Evolutionary conservation across 2,797 vertebrate species (phyloP), one percentile per base, ranked within the genome.

Genomic region (Mormyrops boulengeri): DNA sequence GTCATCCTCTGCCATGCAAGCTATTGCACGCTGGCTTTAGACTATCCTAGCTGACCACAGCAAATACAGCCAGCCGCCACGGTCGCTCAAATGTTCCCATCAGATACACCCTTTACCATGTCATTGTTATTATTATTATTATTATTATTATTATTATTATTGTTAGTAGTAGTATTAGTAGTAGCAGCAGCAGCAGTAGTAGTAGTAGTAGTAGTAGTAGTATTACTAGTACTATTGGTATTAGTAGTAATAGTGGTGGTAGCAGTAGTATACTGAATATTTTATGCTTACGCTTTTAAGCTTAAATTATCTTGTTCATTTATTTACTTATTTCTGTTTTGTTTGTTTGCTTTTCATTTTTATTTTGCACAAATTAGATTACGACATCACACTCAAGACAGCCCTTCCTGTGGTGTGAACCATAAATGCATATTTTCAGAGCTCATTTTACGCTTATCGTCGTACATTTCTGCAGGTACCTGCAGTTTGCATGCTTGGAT

Each of bases 1-100:
- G 3, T 88, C 90, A 86, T 82, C 87, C 38, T 69, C 22, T 91
- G 87, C 90, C 89, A 89, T 88, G 90, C 88, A 86, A 89, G 47
- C 87, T 85, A 52, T 26, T 14, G 30, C 30, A 6, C 2, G 1
- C 30, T 87, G 17, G 26, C 38, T 38, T 38, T 38, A 30, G 30
- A 60, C 30, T n/a, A 4, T 34, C 34, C 85, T 44, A 57, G 86
- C 26, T 60, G 52, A 87, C 26, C 86, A n/a, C 86, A 55, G 57
- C 30, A 41, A 57, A 57, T 41, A 87, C 6, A 38, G 11, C 38
- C 3, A 57, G 53, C 2, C 12, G 7, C 14, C 22, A 57, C 8
- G 44, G 38, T 52, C 4, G 8, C 84, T 7, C 84, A 30, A 22
- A 86, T 34, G 82, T 85, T 85, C 82, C 82, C 44, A 22, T 30